Percentiles rank a stretch among this genome's conserved stretches.
Evolutionary conservation across 2,888 invertebrate genomes (phyloP).

Genomic region (Pandemis heparana): DNA sequence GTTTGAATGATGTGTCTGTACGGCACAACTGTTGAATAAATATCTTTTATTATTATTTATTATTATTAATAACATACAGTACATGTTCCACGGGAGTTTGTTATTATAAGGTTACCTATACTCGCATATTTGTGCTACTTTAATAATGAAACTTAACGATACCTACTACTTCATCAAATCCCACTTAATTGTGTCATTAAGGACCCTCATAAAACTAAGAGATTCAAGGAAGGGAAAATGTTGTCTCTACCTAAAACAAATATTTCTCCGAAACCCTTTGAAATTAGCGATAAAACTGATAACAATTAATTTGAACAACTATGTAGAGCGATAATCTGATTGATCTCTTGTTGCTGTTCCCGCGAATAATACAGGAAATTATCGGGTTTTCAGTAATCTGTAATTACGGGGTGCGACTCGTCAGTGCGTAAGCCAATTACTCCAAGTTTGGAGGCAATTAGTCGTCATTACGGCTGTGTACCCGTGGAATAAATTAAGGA

Average conservation of each 20-base stretch:
- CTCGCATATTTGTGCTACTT: too few species aligned
- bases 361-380: constrained; percentile 33
- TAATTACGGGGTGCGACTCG: constrained; percentile 57
- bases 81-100: too few species aligned
- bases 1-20: too few species aligned
- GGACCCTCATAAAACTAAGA: too few species aligned
- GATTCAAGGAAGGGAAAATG: too few species aligned
- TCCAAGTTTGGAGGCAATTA: constrained; percentile 70
- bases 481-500: constrained; percentile 65
- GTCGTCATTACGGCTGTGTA: constrained; percentile 58
- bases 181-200: too few species aligned
- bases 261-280: not conserved
- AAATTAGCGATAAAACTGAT: not conserved
- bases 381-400: constrained; percentile 57
- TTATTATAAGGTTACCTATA: too few species aligned
- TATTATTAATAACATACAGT: too few species aligned
- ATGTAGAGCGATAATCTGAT: constrained; percentile 16
- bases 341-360: constrained; percentile 18
- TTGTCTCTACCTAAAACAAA: not conserved
- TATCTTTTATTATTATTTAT: too few species aligned
- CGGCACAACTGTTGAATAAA: too few species aligned
- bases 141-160: too few species aligned
- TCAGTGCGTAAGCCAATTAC: constrained; percentile 64
- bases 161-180: too few species aligned
- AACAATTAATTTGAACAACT: not conserved